Percentiles rank a stretch among this genome's conserved stretches.
These are phyloP conservation scores for Halictus ligatus DNA, from an alignment of 2,888 invertebrate species.

Conservation along the genomic window DNA sequence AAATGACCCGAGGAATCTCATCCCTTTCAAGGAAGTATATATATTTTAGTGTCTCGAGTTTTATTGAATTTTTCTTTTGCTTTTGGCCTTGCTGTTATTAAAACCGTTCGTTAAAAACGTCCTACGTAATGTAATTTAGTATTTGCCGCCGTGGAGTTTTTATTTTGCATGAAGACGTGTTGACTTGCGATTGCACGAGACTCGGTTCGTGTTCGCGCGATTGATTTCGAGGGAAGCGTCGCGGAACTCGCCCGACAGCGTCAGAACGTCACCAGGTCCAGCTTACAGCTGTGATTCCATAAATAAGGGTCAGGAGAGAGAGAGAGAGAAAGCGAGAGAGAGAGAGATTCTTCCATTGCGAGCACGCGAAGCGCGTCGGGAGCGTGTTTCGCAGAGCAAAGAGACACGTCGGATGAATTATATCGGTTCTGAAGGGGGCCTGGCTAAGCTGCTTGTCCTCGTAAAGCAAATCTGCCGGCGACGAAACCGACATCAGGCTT, in stretches of 20 bases:
- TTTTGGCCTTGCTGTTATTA: too few species aligned
- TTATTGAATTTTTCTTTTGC: too few species aligned
- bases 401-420: conserved; percentile 71
- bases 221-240: not conserved
- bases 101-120: too few species aligned
- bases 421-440: conserved; percentile 64
- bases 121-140: too few species aligned
- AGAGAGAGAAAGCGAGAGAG: too few species aligned
- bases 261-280: not conserved
- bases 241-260: not conserved
- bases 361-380: conserved; percentile 52
- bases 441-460: conserved; percentile 75
- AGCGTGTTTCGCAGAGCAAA: conserved; percentile 44
- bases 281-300: conserved; percentile 77
- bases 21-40: too few species aligned
- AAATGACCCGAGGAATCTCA: too few species aligned
- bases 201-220: not conserved
- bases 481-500: conserved; percentile 59
- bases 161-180: too few species aligned
- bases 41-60: too few species aligned
- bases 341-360: conserved; percentile 59
- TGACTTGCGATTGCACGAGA: not conserved
- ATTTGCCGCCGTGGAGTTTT: too few species aligned
- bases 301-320: conserved; percentile 73
- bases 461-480: conserved; percentile 64